Conservation (phyloP, 2,797 vertebrate genomes). For the Fratercula arctica region DNA sequence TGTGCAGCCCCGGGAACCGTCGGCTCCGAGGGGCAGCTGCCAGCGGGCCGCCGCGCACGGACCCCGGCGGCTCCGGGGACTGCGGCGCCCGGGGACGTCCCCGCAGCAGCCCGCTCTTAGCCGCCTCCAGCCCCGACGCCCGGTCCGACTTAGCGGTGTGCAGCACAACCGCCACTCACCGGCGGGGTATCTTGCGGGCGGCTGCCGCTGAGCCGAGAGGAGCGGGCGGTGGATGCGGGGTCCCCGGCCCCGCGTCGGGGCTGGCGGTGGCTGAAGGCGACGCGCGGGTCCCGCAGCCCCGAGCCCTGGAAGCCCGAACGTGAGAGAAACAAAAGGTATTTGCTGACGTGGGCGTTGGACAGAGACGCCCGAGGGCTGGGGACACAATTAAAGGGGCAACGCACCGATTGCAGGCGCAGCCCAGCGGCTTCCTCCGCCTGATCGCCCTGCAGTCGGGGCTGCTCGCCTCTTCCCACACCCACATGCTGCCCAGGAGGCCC, state of each 20-base stretch:
- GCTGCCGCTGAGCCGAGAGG: background rate
- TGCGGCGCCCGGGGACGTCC: background rate
- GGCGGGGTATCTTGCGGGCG: background rate
- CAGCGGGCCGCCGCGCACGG: background rate
- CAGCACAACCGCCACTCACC: constrained; percentile 68
- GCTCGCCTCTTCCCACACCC: background rate
- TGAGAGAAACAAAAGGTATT: constrained; percentile 84
- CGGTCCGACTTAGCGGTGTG: background rate
- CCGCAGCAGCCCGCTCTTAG: background rate
- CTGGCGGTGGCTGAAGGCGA: background rate
- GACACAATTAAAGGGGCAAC: constrained; percentile 92
- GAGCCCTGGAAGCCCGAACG: constrained; percentile 79
- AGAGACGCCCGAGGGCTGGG: constrained; percentile 93
- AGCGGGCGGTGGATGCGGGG: background rate
- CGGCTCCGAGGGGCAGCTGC: background rate
- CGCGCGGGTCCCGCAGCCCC: constrained; percentile 83
- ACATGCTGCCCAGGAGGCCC: background rate
- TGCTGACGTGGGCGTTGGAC: constrained; percentile 94
- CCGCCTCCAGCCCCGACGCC: background rate
- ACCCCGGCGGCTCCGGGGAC: background rate
- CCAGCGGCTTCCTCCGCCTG: background rate
- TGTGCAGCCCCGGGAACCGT: background rate
- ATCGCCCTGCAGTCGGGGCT: background rate
- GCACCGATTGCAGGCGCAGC: constrained; percentile 59
- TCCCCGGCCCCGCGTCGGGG: constrained; percentile 17